Conservation (phyloP, 2,113 vertebrate species). For the Actinemys pallida region DNA sequence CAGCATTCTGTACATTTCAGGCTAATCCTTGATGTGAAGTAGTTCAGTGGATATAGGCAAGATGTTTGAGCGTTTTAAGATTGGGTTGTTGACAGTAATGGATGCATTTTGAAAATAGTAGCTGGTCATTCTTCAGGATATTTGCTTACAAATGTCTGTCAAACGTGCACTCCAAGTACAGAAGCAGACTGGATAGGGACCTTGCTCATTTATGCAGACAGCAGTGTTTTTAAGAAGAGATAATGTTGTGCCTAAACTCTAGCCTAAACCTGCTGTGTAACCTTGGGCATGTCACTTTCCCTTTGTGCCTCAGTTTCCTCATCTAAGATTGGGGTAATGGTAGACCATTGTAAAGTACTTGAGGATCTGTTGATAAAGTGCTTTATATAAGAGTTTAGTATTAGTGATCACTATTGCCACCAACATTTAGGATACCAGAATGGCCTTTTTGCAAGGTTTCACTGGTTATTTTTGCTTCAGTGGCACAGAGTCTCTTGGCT, state of each 20-base stretch:
- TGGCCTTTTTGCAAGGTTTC: too few relatives aligned
- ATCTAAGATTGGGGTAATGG: neutral
- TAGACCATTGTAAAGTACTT: neutral
- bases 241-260: neutral
- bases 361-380: neutral
- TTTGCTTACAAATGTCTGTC: neutral
- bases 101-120: neutral
- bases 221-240: accelerated
- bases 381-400: too few relatives aligned
- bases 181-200: neutral
- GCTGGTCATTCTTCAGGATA: neutral
- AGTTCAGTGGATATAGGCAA: neutral
- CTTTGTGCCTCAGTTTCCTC: neutral
- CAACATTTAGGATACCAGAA: too few relatives aligned
- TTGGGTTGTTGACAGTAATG: neutral
- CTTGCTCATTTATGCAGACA: neutral
- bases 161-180: neutral
- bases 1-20: neutral
- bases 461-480: too few relatives aligned
- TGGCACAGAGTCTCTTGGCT: too few relatives aligned
- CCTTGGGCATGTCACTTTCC: neutral
- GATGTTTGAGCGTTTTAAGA: neutral
- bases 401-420: too few relatives aligned
- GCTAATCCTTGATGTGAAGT: neutral
- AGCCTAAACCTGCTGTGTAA: neutral